Percentiles rank a stretch among this genome's conserved stretches.
These are phyloP conservation scores for Eupithecia exiguata DNA, from an alignment of 2,888 invertebrate genomes.

Conservation along the genomic window DNA sequence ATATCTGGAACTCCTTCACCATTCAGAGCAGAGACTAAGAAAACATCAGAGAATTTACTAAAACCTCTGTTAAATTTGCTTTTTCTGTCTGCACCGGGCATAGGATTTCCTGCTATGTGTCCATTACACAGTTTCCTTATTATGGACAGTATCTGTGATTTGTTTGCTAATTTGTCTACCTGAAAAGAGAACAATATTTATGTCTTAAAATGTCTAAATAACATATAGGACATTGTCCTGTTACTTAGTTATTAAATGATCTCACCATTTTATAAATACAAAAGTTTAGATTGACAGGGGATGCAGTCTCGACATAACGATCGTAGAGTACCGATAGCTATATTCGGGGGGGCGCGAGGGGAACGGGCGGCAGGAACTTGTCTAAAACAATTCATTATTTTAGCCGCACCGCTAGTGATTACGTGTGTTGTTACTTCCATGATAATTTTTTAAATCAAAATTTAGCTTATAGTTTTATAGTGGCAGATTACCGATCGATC, in stretches of 20 bases:
- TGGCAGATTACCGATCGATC: no score
- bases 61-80: constrained; percentile 61
- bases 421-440: no score
- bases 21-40: constrained; percentile 94
- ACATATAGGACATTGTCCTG: neutral
- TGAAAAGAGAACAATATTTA: constrained; percentile 55
- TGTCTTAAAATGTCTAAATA: neutral
- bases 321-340: no score
- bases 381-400: no score
- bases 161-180: constrained; percentile 89
- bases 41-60: constrained; percentile 91
- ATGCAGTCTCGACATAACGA: no score
- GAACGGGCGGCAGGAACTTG: no score
- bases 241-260: neutral
- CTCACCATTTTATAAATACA: no score
- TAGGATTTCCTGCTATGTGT: constrained; percentile 73
- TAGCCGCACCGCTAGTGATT: no score
- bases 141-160: constrained; percentile 88
- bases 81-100: constrained; percentile 59
- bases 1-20: constrained; percentile 90
- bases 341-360: no score
- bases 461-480: no score
- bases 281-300: no score
- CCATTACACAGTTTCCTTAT: constrained; percentile 88
- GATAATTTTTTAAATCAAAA: no score